Conservation (phyloP, 2,888 invertebrate genomes). For the Muscina levida region DNA sequence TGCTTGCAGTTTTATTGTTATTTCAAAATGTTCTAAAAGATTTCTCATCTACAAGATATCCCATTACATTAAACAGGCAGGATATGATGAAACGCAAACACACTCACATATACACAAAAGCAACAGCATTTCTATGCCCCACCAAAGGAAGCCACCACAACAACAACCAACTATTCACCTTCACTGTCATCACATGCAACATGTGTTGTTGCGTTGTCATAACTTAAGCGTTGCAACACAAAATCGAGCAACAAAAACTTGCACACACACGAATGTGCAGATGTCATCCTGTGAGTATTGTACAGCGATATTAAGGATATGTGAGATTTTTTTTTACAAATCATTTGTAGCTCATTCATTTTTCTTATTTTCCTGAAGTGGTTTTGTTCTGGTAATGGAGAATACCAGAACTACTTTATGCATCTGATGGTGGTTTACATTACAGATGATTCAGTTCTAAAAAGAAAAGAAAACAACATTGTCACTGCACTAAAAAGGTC, state of each 20-base stretch:
- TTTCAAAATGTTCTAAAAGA: conserved; percentile 4
- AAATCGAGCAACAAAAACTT: conserved; percentile 2
- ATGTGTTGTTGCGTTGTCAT: conserved; percentile 52
- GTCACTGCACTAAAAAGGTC: background rate
- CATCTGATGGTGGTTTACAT: background rate
- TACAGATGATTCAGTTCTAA: background rate
- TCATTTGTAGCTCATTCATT: conserved; percentile 46
- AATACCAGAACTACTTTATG: no score
- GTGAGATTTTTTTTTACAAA: conserved; percentile 44
- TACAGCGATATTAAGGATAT: conserved; percentile 25
- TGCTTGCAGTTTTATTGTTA: conserved; percentile 32
- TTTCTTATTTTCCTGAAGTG: conserved; percentile 14
- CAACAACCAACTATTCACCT: no score
- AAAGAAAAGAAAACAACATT: background rate
- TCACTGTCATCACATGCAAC: conserved; percentile 38
- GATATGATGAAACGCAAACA: no score
- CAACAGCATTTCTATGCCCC: background rate
- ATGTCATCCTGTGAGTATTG: conserved; percentile 27
- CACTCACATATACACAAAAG: background rate
- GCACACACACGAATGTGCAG: no score
- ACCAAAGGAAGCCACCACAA: background rate
- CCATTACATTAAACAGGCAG: background rate
- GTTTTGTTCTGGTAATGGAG: background rate
- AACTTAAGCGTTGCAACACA: background rate
- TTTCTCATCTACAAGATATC: conserved; percentile 15